Percentiles rank a stretch among this genome's conserved stretches.
Conservation (phyloP, 1,140 invertebrate species). For the Choristoneura fumiferana region DNA sequence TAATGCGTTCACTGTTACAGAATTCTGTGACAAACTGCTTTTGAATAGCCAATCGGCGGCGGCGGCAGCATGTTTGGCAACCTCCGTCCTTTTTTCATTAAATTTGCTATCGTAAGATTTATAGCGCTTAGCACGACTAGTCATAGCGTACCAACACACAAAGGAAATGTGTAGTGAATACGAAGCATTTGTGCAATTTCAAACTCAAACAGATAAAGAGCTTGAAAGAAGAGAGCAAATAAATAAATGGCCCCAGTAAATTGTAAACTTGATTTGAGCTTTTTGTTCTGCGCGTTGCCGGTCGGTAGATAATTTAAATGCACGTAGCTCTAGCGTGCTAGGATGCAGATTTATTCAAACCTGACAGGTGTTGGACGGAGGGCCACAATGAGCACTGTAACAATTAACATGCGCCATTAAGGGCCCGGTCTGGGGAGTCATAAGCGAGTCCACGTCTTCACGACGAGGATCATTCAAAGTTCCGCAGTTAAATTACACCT, state of each 20-base stretch:
- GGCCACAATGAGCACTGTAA: constrained; percentile 11
- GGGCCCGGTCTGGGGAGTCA: constrained; percentile 3
- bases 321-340: background rate
- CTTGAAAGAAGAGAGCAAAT: background rate
- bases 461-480: constrained; percentile 13
- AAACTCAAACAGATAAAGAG: background rate
- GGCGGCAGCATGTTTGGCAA: constrained; percentile 25
- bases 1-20: constrained; percentile 36
- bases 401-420: constrained; percentile 17
- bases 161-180: background rate
- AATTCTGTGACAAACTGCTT: constrained; percentile 37
- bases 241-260: background rate
- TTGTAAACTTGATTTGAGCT: background rate
- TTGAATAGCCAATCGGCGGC: constrained; percentile 28
- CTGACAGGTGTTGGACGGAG: constrained; percentile 12
- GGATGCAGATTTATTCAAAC: constrained; percentile 10
- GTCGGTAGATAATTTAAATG: constrained; percentile 6
- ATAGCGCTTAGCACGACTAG: background rate
- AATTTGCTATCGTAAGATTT: background rate
- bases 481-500: constrained; percentile 7
- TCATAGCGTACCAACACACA: background rate
- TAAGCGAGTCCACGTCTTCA: constrained; percentile 2
- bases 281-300: background rate
- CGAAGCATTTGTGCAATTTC: background rate
- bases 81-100: background rate